Evolutionary conservation across 2,113 vertebrate species (phyloP).

Genomic region (Merops nubicus): DNA sequence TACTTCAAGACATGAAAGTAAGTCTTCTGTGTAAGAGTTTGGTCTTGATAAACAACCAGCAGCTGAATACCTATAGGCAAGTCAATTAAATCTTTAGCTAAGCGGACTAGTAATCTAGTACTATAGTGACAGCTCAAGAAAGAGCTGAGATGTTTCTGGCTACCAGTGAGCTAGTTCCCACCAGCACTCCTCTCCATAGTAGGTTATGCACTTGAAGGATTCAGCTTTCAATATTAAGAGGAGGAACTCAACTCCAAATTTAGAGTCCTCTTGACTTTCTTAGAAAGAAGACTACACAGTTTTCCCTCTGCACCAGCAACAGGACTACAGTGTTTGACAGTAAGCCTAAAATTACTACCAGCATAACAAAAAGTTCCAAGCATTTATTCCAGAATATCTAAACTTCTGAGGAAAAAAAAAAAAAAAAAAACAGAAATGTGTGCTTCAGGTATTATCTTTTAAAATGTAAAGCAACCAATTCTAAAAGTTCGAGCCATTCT

Average conservation of each 20-base stretch:
- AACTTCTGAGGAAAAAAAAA: neutral
- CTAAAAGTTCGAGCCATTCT: neutral
- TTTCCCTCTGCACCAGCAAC: neutral
- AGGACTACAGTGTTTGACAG: neutral
- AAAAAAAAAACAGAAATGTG: neutral
- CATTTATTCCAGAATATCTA: neutral
- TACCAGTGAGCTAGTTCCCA: neutral
- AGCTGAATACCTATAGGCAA: neutral
- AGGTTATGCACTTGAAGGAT: neutral
- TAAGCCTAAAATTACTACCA: neutral
- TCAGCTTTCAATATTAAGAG: neutral
- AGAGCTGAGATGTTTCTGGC: neutral
- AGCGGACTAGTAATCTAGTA: neutral
- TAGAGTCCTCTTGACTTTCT: neutral
- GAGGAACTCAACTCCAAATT: neutral
- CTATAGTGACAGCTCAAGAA: neutral
- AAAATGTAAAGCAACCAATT: neutral
- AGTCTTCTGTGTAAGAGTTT: neutral
- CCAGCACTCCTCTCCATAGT: neutral
- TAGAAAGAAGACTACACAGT: neutral
- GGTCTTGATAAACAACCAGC: neutral
- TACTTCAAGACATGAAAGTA: neutral
- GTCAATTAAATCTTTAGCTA: neutral
- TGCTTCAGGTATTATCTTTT: neutral
- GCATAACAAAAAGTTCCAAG: neutral